These are phyloP conservation scores for Drosophila eohydei DNA, from an alignment of 2,888 invertebrate genomes.

Conservation along the genomic window DNA sequence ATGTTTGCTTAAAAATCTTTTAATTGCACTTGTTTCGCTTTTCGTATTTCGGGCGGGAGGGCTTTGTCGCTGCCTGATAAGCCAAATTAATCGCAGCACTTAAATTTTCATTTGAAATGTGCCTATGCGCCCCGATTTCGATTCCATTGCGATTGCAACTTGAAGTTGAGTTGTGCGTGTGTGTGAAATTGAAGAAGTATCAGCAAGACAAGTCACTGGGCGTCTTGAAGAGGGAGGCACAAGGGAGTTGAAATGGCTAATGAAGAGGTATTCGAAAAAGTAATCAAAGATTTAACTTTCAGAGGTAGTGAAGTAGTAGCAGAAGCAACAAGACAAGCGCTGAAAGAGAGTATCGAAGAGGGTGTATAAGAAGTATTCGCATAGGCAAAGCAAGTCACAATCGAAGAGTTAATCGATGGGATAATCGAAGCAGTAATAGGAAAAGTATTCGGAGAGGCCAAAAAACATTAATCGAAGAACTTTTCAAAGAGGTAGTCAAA, in stretches of 20 bases:
- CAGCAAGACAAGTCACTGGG: conserved; percentile 7
- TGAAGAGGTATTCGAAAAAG: not conserved
- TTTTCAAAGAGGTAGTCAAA: not conserved
- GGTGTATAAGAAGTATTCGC: not conserved
- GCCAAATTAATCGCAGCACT: conserved; percentile 81
- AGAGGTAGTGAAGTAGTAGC: not conserved
- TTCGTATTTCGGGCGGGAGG: conserved; percentile 27
- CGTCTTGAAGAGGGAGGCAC: not conserved
- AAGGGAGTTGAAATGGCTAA: not conserved
- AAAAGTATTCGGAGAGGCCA: not conserved
- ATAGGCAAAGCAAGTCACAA: not conserved
- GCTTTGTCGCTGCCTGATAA: conserved; percentile 61
- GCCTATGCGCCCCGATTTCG: conserved; percentile 37
- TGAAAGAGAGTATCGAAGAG: not conserved
- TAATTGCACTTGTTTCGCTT: conserved; percentile 76
- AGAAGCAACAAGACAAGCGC: not conserved
- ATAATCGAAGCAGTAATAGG: not conserved
- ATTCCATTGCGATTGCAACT: conserved; percentile 23
- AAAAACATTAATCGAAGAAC: not conserved
- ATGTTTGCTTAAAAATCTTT: conserved; percentile 79
- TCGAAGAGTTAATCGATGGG: not conserved
- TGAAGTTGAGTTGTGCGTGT: not conserved
- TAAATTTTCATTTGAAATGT: conserved; percentile 78
- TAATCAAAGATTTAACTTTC: not conserved
- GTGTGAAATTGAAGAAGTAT: conserved; percentile 10